Evolutionary conservation across 2,888 invertebrate genomes (phyloP).

Genomic region (Rapana venosa): DNA sequence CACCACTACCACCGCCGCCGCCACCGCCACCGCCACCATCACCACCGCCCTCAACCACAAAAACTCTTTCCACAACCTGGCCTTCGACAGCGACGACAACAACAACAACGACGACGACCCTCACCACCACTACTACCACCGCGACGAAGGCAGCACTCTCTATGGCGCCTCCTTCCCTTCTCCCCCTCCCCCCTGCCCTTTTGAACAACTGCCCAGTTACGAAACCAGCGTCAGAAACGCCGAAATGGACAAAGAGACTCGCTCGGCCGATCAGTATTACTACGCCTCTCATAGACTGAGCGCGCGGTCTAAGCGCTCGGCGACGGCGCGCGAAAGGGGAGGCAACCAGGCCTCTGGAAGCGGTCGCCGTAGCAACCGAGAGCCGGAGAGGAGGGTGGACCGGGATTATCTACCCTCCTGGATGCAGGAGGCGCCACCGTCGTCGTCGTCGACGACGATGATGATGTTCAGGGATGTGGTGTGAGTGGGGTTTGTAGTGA

Average conservation of each 20-base stretch:
- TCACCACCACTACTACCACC: background rate
- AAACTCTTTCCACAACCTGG: conserved; percentile 42
- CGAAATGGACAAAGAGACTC: conserved; percentile 46
- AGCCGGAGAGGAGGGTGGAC: background rate
- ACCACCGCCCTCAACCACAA: conserved; percentile 27
- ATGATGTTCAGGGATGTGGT: conserved; percentile 54
- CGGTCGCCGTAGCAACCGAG: conserved; percentile 24
- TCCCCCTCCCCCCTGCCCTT: conserved; percentile 43
- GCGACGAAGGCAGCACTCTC: conserved; percentile 36
- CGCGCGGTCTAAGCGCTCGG: conserved; percentile 59
- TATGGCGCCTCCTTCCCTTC: conserved; percentile 43
- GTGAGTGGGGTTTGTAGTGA: background rate
- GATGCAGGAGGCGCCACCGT: conserved; percentile 72
- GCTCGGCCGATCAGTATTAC: conserved; percentile 52
- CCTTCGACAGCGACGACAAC: conserved; percentile 43
- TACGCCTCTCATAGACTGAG: conserved; percentile 68
- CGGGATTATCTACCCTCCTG: conserved; percentile 57
- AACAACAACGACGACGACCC: background rate
- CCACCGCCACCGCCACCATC: conserved; percentile 40
- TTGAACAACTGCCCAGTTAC: conserved; percentile 70
- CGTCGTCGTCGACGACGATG: too few relatives aligned
- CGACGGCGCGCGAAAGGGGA: conserved; percentile 24
- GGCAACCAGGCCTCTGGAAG: conserved; percentile 7
- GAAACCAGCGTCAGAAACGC: conserved; percentile 65
- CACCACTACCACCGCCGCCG: conserved; percentile 25